Conservation (phyloP, 2,888 invertebrate genomes). For the Agrilus biguttatus region DNA sequence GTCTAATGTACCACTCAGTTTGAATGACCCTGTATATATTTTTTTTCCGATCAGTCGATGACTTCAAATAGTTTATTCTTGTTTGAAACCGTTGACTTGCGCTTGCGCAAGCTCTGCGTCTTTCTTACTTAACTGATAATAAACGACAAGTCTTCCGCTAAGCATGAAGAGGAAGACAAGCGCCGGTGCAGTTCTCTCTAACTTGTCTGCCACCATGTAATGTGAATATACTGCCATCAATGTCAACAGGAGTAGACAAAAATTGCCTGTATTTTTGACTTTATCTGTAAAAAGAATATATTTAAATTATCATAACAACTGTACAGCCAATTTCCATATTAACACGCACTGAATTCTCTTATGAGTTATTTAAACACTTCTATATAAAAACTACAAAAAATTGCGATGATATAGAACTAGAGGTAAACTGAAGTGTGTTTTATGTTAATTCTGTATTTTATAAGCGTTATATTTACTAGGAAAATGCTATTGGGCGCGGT, state of each 20-base stretch:
- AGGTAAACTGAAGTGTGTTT: too few relatives aligned
- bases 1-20: too few relatives aligned
- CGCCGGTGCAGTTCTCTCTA: slow-evolving; percentile 81
- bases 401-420: too few relatives aligned
- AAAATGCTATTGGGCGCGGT: too few relatives aligned
- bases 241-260: slow-evolving; percentile 70
- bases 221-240: slow-evolving; percentile 85
- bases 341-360: too few relatives aligned
- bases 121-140: slow-evolving; percentile 44
- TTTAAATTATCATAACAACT: slow-evolving; percentile 1
- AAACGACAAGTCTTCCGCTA: slow-evolving; percentile 76
- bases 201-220: slow-evolving; percentile 81
- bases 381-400: too few relatives aligned
- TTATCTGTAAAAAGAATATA: slow-evolving; percentile 50
- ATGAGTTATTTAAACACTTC: too few relatives aligned
- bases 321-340: neutral
- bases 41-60: too few relatives aligned
- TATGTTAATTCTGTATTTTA: too few relatives aligned
- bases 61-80: slow-evolving; percentile 21
- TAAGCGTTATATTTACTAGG: too few relatives aligned
- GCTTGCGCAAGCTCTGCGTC: slow-evolving; percentile 22
- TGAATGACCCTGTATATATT: too few relatives aligned
- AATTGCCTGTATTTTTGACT: slow-evolving; percentile 80
- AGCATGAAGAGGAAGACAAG: slow-evolving; percentile 88
- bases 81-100: slow-evolving; percentile 24